These are phyloP conservation scores for Trichomycterus rosablanca DNA, from an alignment of 2,113 vertebrate genomes.

Conservation along the genomic window DNA sequence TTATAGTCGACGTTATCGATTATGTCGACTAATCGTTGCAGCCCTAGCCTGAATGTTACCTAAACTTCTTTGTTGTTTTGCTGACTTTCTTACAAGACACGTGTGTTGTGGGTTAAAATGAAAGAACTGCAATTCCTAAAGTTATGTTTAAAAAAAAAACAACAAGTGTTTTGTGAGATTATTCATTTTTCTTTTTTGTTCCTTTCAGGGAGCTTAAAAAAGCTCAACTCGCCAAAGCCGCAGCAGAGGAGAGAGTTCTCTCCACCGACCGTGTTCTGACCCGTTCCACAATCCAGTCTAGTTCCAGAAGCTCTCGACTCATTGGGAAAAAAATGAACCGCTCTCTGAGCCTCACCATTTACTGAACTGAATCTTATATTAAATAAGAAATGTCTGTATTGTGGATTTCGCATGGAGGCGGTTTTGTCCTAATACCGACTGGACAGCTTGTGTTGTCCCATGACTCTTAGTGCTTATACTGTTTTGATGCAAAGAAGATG, in stretches of 20 bases:
- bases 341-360: conserved; percentile 93
- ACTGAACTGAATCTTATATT: conserved; percentile 63
- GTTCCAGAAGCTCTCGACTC: conserved; percentile 78
- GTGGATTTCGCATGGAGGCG: conserved; percentile 14
- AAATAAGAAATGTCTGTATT: conserved; percentile 48
- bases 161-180: no score
- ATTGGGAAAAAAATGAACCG: conserved; percentile 97
- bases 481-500: conserved; percentile 49
- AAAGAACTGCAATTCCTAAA: no score
- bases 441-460: conserved; percentile 35
- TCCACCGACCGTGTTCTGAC: conserved; percentile 86
- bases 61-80: no score
- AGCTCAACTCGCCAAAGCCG: conserved; percentile 90
- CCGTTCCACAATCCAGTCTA: conserved; percentile 80
- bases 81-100: no score
- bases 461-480: conserved; percentile 55
- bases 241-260: conserved; percentile 86
- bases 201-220: conserved; percentile 89
- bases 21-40: no score
- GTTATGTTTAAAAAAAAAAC: no score
- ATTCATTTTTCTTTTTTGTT: no score
- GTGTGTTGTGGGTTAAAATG: no score
- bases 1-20: no score
- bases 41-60: no score
- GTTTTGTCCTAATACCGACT: conserved; percentile 14